A percentile compares a stretch with the other conserved stretches of the same genome.
These are phyloP conservation scores for Pyrgus malvae DNA, from an alignment of 2,888 invertebrate species.

Conservation along the genomic window DNA sequence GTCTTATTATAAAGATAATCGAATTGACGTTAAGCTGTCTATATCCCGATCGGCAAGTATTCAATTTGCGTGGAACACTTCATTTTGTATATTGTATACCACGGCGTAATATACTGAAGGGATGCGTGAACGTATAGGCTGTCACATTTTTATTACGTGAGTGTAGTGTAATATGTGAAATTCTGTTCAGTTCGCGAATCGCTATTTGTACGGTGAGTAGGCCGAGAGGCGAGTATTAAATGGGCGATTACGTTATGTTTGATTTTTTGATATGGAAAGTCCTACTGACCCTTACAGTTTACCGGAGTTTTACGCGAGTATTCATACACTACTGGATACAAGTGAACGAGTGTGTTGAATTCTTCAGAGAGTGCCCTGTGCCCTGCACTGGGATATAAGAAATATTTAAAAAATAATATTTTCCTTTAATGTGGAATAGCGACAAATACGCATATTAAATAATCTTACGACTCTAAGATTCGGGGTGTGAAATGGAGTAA, in stretches of 20 bases:
- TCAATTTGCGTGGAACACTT: conserved; percentile 26
- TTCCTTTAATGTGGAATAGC: too few species aligned
- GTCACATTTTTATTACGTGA: conserved; percentile 32
- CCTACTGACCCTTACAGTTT: too few species aligned
- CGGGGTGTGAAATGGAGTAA: too few species aligned
- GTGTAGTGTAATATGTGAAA: conserved; percentile 31
- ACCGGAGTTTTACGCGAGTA: too few species aligned
- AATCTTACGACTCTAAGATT: too few species aligned
- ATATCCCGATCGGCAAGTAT: conserved; percentile 20
- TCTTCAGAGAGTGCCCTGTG: too few species aligned
- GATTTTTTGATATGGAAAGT: not conserved
- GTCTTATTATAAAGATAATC: conserved; percentile 25
- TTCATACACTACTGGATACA: too few species aligned
- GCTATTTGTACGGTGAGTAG: conserved; percentile 33
- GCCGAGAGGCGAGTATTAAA: not conserved
- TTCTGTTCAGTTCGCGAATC: conserved; percentile 36
- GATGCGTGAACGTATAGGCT: conserved; percentile 22
- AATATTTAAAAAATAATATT: too few species aligned
- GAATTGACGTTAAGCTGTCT: conserved; percentile 26
- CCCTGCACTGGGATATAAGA: too few species aligned
- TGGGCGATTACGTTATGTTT: too few species aligned
- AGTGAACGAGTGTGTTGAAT: too few species aligned
- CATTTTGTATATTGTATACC: conserved; percentile 23
- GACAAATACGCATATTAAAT: too few species aligned
- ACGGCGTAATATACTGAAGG: conserved; percentile 13